phyloP scores from a whole-genome alignment of 2,888 invertebrate genomes.

The Troides oblongomaculatus region DNA sequence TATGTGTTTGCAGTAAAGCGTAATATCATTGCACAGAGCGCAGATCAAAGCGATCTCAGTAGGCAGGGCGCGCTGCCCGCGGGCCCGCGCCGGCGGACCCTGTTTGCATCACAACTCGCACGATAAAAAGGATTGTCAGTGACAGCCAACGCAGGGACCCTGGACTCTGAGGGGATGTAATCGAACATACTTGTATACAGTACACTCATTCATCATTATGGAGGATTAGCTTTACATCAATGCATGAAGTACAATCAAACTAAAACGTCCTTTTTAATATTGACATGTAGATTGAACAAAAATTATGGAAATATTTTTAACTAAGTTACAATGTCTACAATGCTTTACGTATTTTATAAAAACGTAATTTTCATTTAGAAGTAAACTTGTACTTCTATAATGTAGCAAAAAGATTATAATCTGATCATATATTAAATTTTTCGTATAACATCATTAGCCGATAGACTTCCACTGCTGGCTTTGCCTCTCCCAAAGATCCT shows the following conservation, averaged over 20 bases:
- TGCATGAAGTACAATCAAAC: not conserved
- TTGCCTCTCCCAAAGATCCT: too few relatives aligned
- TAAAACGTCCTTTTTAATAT: too few relatives aligned
- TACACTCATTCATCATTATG: not conserved
- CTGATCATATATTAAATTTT: too few relatives aligned
- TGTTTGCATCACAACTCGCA: slow-evolving; percentile 35
- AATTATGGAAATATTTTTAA: too few relatives aligned
- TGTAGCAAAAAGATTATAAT: too few relatives aligned
- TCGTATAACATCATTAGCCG: too few relatives aligned
- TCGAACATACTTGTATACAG: not conserved
- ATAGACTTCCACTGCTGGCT: too few relatives aligned
- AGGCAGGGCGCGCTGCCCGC: slow-evolving; percentile 34
- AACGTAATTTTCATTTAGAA: too few relatives aligned
- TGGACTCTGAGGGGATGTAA: not conserved
- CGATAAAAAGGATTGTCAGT: slow-evolving; percentile 41
- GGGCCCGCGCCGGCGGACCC: slow-evolving; percentile 32
- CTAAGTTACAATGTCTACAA: too few relatives aligned
- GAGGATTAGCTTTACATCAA: not conserved
- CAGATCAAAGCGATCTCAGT: slow-evolving; percentile 43
- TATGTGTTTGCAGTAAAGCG: slow-evolving; percentile 25
- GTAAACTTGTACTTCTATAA: too few relatives aligned
- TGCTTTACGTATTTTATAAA: too few relatives aligned
- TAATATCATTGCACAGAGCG: slow-evolving; percentile 32
- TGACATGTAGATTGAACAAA: too few relatives aligned
- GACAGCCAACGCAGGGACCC: slow-evolving; percentile 31